Percentiles rank a stretch among this genome's conserved stretches.
These are phyloP conservation scores for Apodemus agrarius DNA, from an alignment of 2,797 vertebrate genomes.

Conservation along the genomic window DNA sequence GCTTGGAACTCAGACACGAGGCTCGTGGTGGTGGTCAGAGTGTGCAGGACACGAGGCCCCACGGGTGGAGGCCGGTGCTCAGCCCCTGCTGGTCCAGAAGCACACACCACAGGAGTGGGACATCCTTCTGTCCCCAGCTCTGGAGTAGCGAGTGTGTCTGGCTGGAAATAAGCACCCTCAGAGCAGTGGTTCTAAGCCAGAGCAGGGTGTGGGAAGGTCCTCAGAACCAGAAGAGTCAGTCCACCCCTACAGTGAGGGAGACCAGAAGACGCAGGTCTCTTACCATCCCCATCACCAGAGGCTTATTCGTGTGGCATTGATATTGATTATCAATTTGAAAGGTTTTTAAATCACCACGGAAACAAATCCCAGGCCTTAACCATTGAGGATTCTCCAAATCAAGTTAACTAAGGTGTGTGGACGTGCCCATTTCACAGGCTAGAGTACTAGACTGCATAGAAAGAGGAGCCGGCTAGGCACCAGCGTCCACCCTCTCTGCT, in stretches of 20 bases:
- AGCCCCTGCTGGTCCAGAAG: neutral
- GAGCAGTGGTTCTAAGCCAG: neutral
- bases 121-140: neutral
- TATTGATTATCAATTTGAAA: neutral
- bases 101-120: neutral
- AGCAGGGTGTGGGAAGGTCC: neutral
- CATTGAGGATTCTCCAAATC: neutral
- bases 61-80: fast-evolving
- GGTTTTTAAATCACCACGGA: neutral
- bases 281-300: neutral
- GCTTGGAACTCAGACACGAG: neutral
- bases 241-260: neutral
- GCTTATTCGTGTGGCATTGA: neutral
- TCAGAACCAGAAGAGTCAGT: neutral
- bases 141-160: neutral
- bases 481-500: too few species aligned
- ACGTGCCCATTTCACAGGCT: neutral
- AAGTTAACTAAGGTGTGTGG: neutral
- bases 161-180: neutral
- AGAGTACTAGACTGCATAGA: neutral
- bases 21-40: too few species aligned
- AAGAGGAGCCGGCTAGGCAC: neutral
- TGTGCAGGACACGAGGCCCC: fast-evolving
- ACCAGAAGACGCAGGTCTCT: neutral
- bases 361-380: neutral